A percentile compares a stretch with the other conserved stretches of the same genome.
These are phyloP conservation scores for Liodrosophila aerea DNA, from an alignment of 2,888 invertebrate species.

Conservation along the genomic window DNA sequence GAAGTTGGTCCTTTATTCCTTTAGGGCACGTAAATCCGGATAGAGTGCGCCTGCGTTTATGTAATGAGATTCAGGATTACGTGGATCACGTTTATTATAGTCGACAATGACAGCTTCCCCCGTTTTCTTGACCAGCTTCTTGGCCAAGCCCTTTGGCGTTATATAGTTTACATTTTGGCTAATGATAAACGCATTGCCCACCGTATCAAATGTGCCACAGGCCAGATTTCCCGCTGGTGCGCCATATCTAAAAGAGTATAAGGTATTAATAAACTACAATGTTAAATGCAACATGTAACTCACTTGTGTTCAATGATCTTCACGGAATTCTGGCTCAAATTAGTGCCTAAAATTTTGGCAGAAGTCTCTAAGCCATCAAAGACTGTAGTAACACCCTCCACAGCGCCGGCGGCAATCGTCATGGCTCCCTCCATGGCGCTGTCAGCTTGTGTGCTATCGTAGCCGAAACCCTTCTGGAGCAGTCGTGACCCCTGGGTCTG, in stretches of 20 bases:
- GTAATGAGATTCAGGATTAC: conserved; percentile 67
- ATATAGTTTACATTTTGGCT: conserved; percentile 86
- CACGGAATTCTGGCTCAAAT: conserved; percentile 88
- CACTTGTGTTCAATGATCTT: conserved; percentile 89
- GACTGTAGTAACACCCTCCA: conserved; percentile 88
- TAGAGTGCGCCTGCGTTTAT: conserved; percentile 79
- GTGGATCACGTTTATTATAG: conserved; percentile 74
- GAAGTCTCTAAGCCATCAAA: conserved; percentile 88
- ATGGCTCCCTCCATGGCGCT: conserved; percentile 84
- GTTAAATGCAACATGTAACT: conserved; percentile 54
- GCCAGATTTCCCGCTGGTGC: conserved; percentile 86
- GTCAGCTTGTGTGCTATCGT: conserved; percentile 84
- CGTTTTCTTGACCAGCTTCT: conserved; percentile 85
- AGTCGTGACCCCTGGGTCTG: conserved; percentile 86
- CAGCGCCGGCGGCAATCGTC: conserved; percentile 88
- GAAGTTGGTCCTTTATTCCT: conserved; percentile 38
- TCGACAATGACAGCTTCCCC: conserved; percentile 84
- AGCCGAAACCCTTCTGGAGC: conserved; percentile 84
- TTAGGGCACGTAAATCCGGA: conserved; percentile 78
- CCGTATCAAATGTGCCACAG: conserved; percentile 86
- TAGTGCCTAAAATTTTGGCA: conserved; percentile 86
- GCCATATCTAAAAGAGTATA: conserved; percentile 86
- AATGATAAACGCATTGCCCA: conserved; percentile 87
- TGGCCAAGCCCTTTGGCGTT: conserved; percentile 87
- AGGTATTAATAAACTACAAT: background rate